These are phyloP conservation scores for Rostratula benghalensis DNA, from an alignment of 2,113 vertebrate genomes.

Conservation along the genomic window DNA sequence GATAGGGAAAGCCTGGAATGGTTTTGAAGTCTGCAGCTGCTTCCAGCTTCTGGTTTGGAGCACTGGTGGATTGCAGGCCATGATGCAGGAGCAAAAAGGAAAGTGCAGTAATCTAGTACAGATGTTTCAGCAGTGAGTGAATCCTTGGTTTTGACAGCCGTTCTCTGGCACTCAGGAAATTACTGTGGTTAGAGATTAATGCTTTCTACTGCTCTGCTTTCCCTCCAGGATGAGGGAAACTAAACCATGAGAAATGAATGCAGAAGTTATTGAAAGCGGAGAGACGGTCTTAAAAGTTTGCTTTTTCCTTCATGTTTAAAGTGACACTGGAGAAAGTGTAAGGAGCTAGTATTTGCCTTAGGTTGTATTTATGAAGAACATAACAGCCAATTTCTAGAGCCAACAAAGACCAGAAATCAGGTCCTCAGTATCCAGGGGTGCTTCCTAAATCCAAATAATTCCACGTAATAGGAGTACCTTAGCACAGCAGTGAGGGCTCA, in stretches of 20 bases:
- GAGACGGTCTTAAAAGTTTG: neutral
- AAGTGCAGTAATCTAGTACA: conserved; percentile 47
- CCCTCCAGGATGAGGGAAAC: conserved; percentile 14
- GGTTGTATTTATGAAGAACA: neutral
- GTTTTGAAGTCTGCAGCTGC: neutral
- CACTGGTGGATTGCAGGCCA: neutral
- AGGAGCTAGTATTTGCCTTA: neutral
- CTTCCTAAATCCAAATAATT: neutral
- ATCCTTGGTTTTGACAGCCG: conserved; percentile 45
- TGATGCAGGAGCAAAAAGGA: neutral
- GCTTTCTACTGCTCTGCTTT: conserved; percentile 4
- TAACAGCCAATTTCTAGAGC: neutral
- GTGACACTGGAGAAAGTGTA: neutral
- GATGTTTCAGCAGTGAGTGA: conserved; percentile 16
- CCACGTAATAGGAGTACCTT: neutral
- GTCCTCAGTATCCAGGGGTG: neutral
- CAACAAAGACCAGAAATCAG: neutral
- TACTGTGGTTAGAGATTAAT: conserved; percentile 39
- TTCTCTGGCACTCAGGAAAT: conserved; percentile 56
- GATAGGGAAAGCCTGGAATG: neutral
- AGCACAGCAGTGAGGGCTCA: neutral
- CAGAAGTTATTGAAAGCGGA: neutral
- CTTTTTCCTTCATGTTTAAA: neutral
- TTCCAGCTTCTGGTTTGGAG: conserved; percentile 28
- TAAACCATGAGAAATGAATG: neutral